Evolutionary conservation across 2,113 vertebrate species (phyloP), one percentile per base, ranked within the genome.

Genomic region (Varanus salvator): DNA sequence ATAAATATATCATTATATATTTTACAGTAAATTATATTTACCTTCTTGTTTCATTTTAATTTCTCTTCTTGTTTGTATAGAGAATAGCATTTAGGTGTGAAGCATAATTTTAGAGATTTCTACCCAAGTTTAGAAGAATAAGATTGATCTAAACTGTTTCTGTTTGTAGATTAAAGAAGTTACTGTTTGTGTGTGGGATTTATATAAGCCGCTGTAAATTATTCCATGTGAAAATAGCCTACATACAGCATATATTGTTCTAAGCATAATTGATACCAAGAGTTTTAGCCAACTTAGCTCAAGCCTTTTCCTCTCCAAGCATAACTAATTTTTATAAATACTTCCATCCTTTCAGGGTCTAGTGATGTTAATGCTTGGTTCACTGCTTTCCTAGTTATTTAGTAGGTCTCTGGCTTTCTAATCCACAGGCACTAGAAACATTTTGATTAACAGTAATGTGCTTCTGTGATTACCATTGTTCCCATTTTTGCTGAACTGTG

Each of bases 351-450:
- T 88, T 86, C 69, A 92, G 85, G 87, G 84, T 93, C 83, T 84
- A 91, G 81, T 80, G 38, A 89, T 94, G 84, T 88, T 94, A 94
- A 93, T 96, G 94, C 92, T 94, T 76, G 34, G 93, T 86, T 78
- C 87, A 88, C 68, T 90, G 76, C 92, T 96, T 94, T 87, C 89
- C 87, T 83, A 90, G 91, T 92, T 86, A 84, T 95, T 95, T 89
- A 89, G 86, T 92, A 90, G 66, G 74, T 94, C 84, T 92, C 92
- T 93, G 85, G 66, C 93, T 89, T 89, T 94, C 91, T 89, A 96
- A 94, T 93, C 87, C 92, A 90, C 1, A 2, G 86, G 93, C 92
- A 93, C 89, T 95, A 94, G 93, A 96, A 92, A 92, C 90, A 85
- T 94, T 95, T 92, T 95, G 91, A 94, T 96, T 95, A 94, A 94